phyloP scores from a whole-genome alignment of 2,797 vertebrate species.

The Fringilla coelebs region DNA sequence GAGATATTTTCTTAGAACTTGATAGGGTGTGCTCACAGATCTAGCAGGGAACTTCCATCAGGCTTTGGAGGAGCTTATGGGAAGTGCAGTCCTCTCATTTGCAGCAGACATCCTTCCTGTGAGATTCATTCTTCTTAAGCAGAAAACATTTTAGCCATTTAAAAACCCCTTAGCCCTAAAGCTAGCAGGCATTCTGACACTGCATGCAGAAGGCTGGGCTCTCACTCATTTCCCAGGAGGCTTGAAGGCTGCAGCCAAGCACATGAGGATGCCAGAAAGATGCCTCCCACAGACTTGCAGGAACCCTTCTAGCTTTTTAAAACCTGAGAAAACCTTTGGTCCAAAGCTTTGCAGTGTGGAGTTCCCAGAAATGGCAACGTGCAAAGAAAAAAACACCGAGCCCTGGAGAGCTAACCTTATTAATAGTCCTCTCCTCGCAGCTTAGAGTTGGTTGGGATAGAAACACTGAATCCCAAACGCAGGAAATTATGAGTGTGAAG shows the following conservation, averaged over 20 bases:
- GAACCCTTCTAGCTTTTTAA: conserved; percentile 34
- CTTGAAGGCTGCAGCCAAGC: conserved; percentile 1
- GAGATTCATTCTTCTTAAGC: not conserved
- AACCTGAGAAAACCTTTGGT: conserved; percentile 22
- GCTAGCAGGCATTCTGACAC: not conserved
- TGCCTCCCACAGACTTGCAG: conserved; percentile 37
- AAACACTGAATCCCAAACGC: not conserved
- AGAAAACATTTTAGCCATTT: not conserved
- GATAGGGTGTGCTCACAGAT: not conserved
- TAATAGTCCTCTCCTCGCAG: not conserved
- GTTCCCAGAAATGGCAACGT: conserved; percentile 43
- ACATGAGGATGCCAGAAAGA: not conserved
- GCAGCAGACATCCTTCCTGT: not conserved
- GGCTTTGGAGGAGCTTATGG: not conserved
- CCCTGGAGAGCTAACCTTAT: conserved; percentile 23
- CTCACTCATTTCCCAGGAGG: not conserved
- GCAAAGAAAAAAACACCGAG: not conserved
- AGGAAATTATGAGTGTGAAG: conserved; percentile 33
- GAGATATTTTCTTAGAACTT: not conserved
- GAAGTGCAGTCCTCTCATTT: not conserved
- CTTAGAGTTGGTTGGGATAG: not conserved
- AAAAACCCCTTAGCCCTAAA: not conserved
- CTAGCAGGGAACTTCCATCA: not conserved
- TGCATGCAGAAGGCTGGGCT: not conserved
- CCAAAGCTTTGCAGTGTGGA: not conserved